Percentiles rank a stretch among this genome's conserved stretches.
Conservation (phyloP, 2,888 invertebrate species). For the Agriotes lineatus region DNA sequence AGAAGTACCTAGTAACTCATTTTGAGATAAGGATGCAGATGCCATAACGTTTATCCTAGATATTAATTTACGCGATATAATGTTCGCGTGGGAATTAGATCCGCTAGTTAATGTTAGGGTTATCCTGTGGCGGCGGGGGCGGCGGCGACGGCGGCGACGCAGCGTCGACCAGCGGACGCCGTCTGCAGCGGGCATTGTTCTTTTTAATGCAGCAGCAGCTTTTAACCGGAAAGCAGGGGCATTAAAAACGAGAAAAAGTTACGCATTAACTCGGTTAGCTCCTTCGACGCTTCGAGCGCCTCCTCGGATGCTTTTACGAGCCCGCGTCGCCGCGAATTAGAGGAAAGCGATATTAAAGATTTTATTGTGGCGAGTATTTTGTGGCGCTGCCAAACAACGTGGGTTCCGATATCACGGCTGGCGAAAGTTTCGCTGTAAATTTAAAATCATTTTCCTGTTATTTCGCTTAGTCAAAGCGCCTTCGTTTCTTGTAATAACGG, state of each 20-base stretch:
- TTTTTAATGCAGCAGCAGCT: slow-evolving; percentile 38
- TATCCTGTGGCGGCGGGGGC: slow-evolving; percentile 8
- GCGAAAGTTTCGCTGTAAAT: slow-evolving; percentile 23
- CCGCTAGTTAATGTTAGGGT: slow-evolving; percentile 30
- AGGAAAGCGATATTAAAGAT: slow-evolving; percentile 1
- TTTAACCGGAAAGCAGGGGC: slow-evolving; percentile 13
- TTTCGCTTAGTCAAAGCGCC: slow-evolving; percentile 12
- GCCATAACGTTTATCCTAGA: slow-evolving; percentile 32
- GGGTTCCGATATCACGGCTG: slow-evolving; percentile 2
- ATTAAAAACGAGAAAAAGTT: slow-evolving; percentile 14
- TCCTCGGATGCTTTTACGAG: neutral
- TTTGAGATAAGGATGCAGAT: slow-evolving; percentile 39
- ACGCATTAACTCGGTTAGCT: slow-evolving; percentile 4
- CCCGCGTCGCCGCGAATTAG: neutral
- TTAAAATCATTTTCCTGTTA: slow-evolving; percentile 37
- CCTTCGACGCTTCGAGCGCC: neutral
- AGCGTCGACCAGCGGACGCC: slow-evolving; percentile 36
- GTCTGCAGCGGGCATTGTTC: slow-evolving; percentile 38
- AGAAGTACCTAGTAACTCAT: slow-evolving; percentile 31
- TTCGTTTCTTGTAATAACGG: slow-evolving; percentile 21
- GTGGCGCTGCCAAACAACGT: slow-evolving; percentile 6
- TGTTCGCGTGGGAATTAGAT: slow-evolving; percentile 31
- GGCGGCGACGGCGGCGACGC: slow-evolving; percentile 24
- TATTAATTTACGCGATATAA: slow-evolving; percentile 40
- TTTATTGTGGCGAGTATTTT: slow-evolving; percentile 21